Evolutionary conservation across 2,797 vertebrate genomes (phyloP).

Genomic region (Peromyscus eremicus): DNA sequence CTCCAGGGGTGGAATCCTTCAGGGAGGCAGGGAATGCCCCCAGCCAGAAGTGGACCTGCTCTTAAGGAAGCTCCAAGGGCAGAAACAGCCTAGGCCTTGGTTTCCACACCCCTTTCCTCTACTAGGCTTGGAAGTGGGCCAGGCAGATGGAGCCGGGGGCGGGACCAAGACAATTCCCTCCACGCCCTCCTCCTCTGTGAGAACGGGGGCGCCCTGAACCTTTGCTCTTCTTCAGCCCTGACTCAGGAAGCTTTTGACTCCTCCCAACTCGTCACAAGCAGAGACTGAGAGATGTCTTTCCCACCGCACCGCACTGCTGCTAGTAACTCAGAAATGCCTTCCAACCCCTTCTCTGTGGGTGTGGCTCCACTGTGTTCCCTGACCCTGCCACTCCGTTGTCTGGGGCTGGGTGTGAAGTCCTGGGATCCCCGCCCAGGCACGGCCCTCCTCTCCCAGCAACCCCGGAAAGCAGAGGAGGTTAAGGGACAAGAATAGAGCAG

Average conservation of each 20-base stretch:
- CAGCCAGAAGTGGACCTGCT: not conserved
- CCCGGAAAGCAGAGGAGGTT: conserved; percentile 29
- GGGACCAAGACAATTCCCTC: not conserved
- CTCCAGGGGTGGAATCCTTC: not conserved
- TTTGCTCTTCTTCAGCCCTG: conserved; percentile 75
- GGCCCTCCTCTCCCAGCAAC: not conserved
- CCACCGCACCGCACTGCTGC: not conserved
- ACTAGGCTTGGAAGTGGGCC: conserved; percentile 14
- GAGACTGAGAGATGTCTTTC: conserved; percentile 3
- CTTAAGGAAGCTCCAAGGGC: not conserved
- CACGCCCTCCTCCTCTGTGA: not conserved
- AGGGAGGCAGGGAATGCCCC: conserved; percentile 28
- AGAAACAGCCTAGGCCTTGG: not conserved
- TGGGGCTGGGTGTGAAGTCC: not conserved
- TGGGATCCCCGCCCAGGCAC: not conserved
- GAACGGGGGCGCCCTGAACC: conserved; percentile 59
- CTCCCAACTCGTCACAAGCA: conserved; percentile 8
- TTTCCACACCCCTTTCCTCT: not conserved
- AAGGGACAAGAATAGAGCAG: conserved; percentile 37
- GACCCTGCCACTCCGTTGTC: not conserved
- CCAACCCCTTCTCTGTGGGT: not conserved
- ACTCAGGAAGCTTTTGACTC: conserved; percentile 62
- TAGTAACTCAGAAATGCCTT: not conserved
- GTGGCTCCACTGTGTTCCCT: not conserved
- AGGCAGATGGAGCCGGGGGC: conserved; percentile 24